These are phyloP conservation scores for Eidolon dupreanum DNA, from an alignment of 2,797 vertebrate species.

Conservation along the genomic window DNA sequence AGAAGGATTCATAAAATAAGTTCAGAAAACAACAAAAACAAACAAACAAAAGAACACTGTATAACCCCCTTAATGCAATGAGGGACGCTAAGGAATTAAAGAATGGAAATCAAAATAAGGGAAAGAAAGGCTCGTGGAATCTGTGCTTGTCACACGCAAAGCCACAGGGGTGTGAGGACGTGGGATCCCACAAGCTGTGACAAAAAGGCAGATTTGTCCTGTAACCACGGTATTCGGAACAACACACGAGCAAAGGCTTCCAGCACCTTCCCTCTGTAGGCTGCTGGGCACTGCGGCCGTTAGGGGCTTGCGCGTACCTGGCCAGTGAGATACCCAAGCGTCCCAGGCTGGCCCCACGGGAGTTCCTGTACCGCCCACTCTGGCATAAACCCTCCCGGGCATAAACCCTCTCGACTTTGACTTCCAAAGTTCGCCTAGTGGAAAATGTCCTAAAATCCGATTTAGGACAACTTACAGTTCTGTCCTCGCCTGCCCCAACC, in stretches of 20 bases:
- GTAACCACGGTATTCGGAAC: slow-evolving; percentile 54
- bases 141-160: slow-evolving; percentile 51
- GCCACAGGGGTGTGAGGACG: not conserved
- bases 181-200: slow-evolving; percentile 52
- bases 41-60: not conserved
- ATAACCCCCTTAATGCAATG: fast-evolving
- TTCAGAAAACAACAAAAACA: not conserved
- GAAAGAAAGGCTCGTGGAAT: not conserved
- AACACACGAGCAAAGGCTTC: not conserved
- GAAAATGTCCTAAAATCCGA: slow-evolving; percentile 51
- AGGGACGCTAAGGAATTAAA: not conserved
- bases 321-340: fast-evolving
- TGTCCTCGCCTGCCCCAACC: not conserved
- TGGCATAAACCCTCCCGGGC: too few relatives aligned
- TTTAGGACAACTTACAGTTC: not conserved
- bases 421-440: slow-evolving; percentile 54
- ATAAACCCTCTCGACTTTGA: not conserved
- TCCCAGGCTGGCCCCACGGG: not conserved
- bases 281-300: too few relatives aligned
- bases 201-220: slow-evolving; percentile 64
- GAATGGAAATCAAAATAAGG: not conserved
- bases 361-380: slow-evolving; percentile 52
- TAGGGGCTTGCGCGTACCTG: too few relatives aligned
- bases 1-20: not conserved
- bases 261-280: not conserved